These are phyloP conservation scores for Onthophagus sagittarius DNA, from an alignment of 2,888 invertebrate species.

Conservation along the genomic window DNA sequence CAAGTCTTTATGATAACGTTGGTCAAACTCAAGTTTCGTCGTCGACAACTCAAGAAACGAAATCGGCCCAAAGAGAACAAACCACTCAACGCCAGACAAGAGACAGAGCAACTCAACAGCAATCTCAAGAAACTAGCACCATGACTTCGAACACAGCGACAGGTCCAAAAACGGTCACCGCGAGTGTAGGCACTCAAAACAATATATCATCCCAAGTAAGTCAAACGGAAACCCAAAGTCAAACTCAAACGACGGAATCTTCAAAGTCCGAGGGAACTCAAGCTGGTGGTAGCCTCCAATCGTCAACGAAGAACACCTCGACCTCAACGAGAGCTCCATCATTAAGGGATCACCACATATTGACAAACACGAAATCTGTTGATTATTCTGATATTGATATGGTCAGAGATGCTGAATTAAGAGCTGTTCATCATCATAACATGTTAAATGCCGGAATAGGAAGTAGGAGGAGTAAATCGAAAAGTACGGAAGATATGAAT, in stretches of 20 bases:
- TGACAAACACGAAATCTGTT: constrained; percentile 56
- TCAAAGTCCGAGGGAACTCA: constrained; percentile 78
- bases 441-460: constrained; percentile 62
- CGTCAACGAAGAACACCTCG: constrained; percentile 53
- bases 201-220: constrained; percentile 61
- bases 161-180: constrained; percentile 62
- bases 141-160: constrained; percentile 62
- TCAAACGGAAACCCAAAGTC: constrained; percentile 45
- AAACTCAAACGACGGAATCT: constrained; percentile 50
- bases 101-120: constrained; percentile 56
- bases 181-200: constrained; percentile 67
- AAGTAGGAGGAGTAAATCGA: constrained; percentile 71
- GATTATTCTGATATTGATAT: constrained; percentile 67
- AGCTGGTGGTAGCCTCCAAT: constrained; percentile 70
- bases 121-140: constrained; percentile 67
- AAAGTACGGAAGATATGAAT: constrained; percentile 86
- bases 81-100: constrained; percentile 46
- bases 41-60: constrained; percentile 36
- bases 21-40: constrained; percentile 45
- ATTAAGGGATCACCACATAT: constrained; percentile 50
- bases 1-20: constrained; percentile 85
- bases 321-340: constrained; percentile 54
- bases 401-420: constrained; percentile 69
- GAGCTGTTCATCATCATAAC: constrained; percentile 61
- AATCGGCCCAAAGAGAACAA: constrained; percentile 48